Percentiles rank a stretch among this genome's conserved stretches.
Conservation (phyloP, 1,140 invertebrate species). For the Hermetia illucens region DNA sequence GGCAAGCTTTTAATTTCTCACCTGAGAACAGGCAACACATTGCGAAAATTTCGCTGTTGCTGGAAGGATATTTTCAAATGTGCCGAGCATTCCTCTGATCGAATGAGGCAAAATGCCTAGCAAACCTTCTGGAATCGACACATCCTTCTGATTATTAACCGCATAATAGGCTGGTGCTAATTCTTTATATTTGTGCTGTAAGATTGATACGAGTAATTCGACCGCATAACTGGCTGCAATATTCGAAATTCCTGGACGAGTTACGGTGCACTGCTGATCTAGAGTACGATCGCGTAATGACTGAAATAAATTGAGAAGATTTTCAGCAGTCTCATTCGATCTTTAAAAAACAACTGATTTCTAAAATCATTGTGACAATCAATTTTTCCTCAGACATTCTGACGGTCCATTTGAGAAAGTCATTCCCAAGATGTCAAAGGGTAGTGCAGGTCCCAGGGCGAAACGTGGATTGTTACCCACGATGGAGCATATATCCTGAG, state of each 20-base stretch:
- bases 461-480: no score
- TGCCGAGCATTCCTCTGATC: slow-evolving; percentile 77
- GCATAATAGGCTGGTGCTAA: slow-evolving; percentile 44
- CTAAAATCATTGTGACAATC: no score
- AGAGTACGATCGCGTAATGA: slow-evolving; percentile 83
- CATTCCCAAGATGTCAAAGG: no score
- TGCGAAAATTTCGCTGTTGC: slow-evolving; percentile 71
- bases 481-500: no score
- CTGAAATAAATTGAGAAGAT: slow-evolving; percentile 36
- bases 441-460: no score
- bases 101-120: slow-evolving; percentile 87
- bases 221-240: slow-evolving; percentile 83
- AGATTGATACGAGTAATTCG: slow-evolving; percentile 73
- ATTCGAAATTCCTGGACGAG: slow-evolving; percentile 83
- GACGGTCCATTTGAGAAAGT: no score
- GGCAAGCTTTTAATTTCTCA: slow-evolving; percentile 8
- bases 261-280: slow-evolving; percentile 98
- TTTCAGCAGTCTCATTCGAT: neutral
- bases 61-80: slow-evolving; percentile 65
- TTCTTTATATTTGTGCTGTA: slow-evolving; percentile 72
- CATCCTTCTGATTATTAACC: slow-evolving; percentile 17
- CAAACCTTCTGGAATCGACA: slow-evolving; percentile 39
- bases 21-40: slow-evolving; percentile 80
- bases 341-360: neutral
- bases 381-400: no score